Percentiles rank a stretch among this genome's conserved stretches.
phyloP scores from a whole-genome alignment of 2,113 vertebrate genomes.

The Pachypanchax playfairii region DNA sequence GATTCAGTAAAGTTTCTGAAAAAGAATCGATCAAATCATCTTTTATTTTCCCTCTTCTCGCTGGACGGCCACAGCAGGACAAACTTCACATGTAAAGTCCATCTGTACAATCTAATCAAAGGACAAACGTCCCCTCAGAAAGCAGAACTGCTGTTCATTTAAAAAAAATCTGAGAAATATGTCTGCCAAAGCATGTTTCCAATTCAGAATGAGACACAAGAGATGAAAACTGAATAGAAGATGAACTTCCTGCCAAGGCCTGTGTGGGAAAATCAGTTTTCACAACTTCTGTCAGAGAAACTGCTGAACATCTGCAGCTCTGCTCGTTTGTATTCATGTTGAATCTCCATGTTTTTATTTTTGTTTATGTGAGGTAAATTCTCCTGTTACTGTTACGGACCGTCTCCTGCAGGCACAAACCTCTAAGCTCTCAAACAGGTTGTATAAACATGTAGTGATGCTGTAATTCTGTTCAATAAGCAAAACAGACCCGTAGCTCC shows the following conservation, averaged over 20 bases:
- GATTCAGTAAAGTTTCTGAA: too few species aligned
- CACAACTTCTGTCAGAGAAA: constrained; percentile 19
- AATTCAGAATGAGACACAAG: constrained; percentile 31
- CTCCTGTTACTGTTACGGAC: not conserved
- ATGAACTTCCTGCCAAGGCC: constrained; percentile 2
- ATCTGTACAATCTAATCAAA: constrained; percentile 24
- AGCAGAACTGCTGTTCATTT: constrained; percentile 8
- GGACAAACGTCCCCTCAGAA: constrained; percentile 21
- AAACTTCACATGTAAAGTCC: constrained; percentile 41
- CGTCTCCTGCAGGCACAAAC: constrained; percentile 21
- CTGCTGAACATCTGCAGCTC: constrained; percentile 21
- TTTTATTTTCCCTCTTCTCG: not conserved
- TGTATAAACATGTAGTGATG: constrained; percentile 12
- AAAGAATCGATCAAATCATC: not conserved
- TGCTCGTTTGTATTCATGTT: too few species aligned
- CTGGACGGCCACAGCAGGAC: not conserved
- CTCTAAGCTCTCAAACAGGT: constrained; percentile 22
- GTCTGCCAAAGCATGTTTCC: constrained; percentile 45
- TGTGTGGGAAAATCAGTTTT: constrained; percentile 11
- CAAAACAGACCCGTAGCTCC: not conserved
- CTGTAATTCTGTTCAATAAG: not conserved
- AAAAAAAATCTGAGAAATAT: constrained; percentile 32
- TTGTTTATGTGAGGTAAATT: not conserved
- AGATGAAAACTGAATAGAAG: constrained; percentile 20
- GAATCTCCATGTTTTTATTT: too few species aligned